Conservation (phyloP, 2,888 invertebrate species). For the Acanthococcus lagerstroemiae region DNA sequence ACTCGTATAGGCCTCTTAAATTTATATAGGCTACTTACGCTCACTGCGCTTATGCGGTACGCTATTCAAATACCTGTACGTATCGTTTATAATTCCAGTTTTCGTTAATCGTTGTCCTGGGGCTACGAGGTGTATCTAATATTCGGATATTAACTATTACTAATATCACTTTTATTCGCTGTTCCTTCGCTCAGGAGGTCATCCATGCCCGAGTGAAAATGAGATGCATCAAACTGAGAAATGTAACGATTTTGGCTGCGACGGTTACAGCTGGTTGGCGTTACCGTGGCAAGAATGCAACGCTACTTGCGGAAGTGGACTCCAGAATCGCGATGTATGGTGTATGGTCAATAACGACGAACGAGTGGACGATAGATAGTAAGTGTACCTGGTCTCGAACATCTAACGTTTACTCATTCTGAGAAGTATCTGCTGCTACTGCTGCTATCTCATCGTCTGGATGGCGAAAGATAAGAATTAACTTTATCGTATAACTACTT, state of each 20-base stretch:
- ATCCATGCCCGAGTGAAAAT: conserved; percentile 49
- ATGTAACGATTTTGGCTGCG: conserved; percentile 50
- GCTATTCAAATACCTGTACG: too few relatives aligned
- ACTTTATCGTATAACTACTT: too few relatives aligned
- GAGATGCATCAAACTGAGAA: conserved; percentile 49
- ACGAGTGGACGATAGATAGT: conserved; percentile 48
- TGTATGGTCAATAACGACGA: conserved; percentile 51
- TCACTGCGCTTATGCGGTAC: too few relatives aligned
- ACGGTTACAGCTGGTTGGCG: conserved; percentile 52
- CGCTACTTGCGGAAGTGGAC: conserved; percentile 42
- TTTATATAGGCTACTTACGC: too few relatives aligned
- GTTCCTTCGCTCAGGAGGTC: conserved; percentile 49
- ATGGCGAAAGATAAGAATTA: too few relatives aligned
- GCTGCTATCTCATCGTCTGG: too few relatives aligned
- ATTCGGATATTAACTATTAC: too few relatives aligned
- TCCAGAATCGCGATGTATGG: conserved; percentile 46
- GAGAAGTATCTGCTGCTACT: neutral
- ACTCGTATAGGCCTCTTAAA: neutral
- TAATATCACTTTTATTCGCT: too few relatives aligned
- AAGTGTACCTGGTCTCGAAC: conserved; percentile 38
- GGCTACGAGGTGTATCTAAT: too few relatives aligned
- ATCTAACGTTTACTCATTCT: neutral
- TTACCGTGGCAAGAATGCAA: conserved; percentile 51
- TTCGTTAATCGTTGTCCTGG: too few relatives aligned
- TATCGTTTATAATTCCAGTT: too few relatives aligned